A percentile compares a stretch with the other conserved stretches of the same genome.
phyloP scores from a whole-genome alignment of 1,140 invertebrate species.

The Drosophila tristis region DNA sequence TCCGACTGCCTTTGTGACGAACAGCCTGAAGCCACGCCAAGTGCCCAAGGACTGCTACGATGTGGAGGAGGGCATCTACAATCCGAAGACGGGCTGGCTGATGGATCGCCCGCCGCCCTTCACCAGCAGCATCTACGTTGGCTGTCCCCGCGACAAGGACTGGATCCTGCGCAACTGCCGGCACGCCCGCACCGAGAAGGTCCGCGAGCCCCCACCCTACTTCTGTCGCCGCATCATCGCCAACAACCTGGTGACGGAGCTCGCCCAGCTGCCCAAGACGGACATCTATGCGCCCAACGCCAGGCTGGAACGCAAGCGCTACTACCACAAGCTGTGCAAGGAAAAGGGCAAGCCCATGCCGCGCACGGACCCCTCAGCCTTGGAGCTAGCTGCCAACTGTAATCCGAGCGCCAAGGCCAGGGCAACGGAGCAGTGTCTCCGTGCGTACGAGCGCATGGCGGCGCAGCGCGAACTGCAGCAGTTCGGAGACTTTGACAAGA shows the following conservation, averaged over 20 bases:
- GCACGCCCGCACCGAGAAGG: neutral
- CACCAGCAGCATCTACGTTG: constrained; percentile 29
- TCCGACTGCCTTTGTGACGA: constrained; percentile 59
- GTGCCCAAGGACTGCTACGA: constrained; percentile 53
- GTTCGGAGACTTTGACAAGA: too few relatives aligned
- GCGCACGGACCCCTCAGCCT: neutral
- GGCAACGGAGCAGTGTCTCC: constrained; percentile 18
- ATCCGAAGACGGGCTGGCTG: constrained; percentile 44
- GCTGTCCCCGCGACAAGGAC: constrained; percentile 44
- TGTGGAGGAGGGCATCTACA: constrained; percentile 65
- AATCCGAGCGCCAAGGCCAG: neutral
- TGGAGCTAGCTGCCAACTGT: neutral
- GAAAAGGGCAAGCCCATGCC: neutral
- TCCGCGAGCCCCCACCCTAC: constrained; percentile 39
- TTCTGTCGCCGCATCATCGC: constrained; percentile 49
- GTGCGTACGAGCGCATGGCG: constrained; percentile 10
- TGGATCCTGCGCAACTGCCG: constrained; percentile 64
- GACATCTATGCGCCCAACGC: constrained; percentile 51
- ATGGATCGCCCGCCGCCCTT: constrained; percentile 50
- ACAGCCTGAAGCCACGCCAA: constrained; percentile 21
- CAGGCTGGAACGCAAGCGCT: constrained; percentile 32
- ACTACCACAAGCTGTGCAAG: constrained; percentile 58
- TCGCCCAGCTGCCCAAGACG: constrained; percentile 13
- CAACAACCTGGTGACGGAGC: constrained; percentile 55
- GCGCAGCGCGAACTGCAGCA: neutral